Evolutionary conservation across 2,888 invertebrate species (phyloP).

Genomic region (Blera fallax): DNA sequence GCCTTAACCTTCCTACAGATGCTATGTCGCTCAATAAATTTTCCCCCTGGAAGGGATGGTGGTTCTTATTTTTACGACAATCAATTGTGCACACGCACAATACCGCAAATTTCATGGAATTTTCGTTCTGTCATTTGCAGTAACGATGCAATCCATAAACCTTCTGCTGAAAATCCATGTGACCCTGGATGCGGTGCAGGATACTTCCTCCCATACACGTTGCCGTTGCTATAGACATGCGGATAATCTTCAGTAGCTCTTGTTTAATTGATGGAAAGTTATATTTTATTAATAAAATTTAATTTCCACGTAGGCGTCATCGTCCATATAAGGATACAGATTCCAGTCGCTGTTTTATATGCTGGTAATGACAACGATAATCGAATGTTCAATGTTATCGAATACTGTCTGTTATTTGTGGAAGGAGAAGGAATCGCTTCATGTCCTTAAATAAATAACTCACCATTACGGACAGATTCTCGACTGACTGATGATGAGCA

Average conservation of each 20-base stretch:
- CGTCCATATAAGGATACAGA: not conserved
- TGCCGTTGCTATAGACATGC: not conserved
- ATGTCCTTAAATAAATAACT: not conserved
- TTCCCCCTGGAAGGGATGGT: not conserved
- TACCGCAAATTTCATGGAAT: not conserved
- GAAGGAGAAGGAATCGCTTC: not conserved
- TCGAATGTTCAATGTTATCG: not conserved
- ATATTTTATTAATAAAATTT: slow-evolving; percentile 24
- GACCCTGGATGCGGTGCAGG: not conserved
- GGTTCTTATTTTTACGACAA: not conserved
- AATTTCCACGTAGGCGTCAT: not conserved
- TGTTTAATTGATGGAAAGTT: slow-evolving; percentile 14
- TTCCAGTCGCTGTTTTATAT: no score
- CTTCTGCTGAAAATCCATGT: not conserved
- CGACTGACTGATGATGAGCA: slow-evolving; percentile 1
- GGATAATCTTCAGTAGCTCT: not conserved
- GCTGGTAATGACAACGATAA: slow-evolving; percentile 1
- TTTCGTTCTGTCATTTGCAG: slow-evolving; percentile 11
- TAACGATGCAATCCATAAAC: not conserved
- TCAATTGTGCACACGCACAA: slow-evolving; percentile 4
- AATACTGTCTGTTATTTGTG: not conserved
- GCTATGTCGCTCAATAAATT: not conserved
- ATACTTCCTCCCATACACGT: not conserved
- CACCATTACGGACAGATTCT: not conserved
- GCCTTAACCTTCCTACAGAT: not conserved